Base-by-base conservation (phyloP, 2,113 vertebrate species). In the Cygnus buccinator region DNA sequence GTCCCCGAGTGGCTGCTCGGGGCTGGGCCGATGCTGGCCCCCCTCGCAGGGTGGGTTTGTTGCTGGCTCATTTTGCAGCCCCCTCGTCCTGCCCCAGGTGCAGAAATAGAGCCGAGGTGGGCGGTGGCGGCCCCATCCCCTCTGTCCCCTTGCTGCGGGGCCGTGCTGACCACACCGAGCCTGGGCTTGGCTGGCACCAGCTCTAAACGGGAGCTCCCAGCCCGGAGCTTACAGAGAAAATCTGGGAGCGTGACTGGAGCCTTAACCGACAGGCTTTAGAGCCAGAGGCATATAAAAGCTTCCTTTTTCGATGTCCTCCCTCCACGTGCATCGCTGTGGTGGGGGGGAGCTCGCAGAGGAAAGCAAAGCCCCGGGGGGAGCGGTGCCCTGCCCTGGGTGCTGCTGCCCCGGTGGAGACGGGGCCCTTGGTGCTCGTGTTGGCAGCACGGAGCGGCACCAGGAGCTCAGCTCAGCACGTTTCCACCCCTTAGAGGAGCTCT, bases 401-500 rank as follows among this genome's bases (percentile, higher is more conserved):
- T 12, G 37, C 50, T 46, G 57, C 33, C 63, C 57, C 2, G 5
- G 2, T 41, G 67, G 84, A 21, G 39, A 0, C 3, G 1, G 3
- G 80, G 28, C 0, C 25, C 50, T 5, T 50, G 44, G n/a, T 66
- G 20, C 25, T 17, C 2, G 2, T 37, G 3, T 16, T 2, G 1
- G 0, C 13, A 79, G 62, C 87, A 71, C 1, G 91, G 90, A 96
- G 59, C 75, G 2, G n/a, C 87, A 39, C 50, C 77, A 21, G 63
- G 2, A 75, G 71, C 81, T 63, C 54, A 3, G 86, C 93, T 96
- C 95, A 94, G 95, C 96, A 68, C 93, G 89, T 89, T 62, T 33
- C 17, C 52, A 0, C 3, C 13, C 54, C 93, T 88, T 84, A 26
- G 58, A 91, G 97, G 91, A 92, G 19, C 0, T 0, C 2, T 93